These are phyloP conservation scores for Macroglossus sobrinus DNA, from an alignment of 2,113 vertebrate genomes.

Conservation along the genomic window DNA sequence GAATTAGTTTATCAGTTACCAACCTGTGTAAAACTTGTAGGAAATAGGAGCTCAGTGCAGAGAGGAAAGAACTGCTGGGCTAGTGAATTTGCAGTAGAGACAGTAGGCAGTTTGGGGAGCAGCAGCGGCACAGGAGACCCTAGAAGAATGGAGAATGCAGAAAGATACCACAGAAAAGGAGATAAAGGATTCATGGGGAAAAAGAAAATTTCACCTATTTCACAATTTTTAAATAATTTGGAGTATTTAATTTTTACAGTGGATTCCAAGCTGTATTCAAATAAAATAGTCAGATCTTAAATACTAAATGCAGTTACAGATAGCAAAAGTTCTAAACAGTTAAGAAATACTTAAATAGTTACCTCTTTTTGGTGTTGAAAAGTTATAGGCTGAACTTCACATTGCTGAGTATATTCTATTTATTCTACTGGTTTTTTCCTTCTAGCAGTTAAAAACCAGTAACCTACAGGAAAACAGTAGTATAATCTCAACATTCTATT, in stretches of 20 bases:
- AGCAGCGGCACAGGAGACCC: background rate
- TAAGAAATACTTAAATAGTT: slow-evolving; percentile 56
- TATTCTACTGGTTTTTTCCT: slow-evolving; percentile 57
- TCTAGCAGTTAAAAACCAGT: slow-evolving; percentile 71
- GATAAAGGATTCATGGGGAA: background rate
- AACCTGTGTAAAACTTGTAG: background rate
- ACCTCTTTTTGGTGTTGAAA: slow-evolving; percentile 42
- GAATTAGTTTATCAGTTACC: slow-evolving; percentile 31
- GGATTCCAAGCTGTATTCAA: slow-evolving; percentile 2
- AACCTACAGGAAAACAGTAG: slow-evolving; percentile 53
- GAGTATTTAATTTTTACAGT: background rate
- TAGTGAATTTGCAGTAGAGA: background rate
- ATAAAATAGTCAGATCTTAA: background rate
- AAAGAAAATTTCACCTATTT: background rate
- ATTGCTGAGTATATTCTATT: slow-evolving; percentile 52
- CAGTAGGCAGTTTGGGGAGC: background rate
- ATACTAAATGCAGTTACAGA: background rate
- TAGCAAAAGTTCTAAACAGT: slow-evolving; percentile 6
- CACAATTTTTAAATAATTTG: background rate
- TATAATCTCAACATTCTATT: slow-evolving; percentile 60
- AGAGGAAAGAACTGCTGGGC: background rate
- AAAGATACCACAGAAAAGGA: background rate
- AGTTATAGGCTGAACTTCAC: slow-evolving; percentile 57
- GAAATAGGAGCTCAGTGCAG: background rate
- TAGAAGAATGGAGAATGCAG: background rate